These are phyloP conservation scores for Sorex araneus DNA, from an alignment of 2,113 vertebrate species.

Conservation along the genomic window DNA sequence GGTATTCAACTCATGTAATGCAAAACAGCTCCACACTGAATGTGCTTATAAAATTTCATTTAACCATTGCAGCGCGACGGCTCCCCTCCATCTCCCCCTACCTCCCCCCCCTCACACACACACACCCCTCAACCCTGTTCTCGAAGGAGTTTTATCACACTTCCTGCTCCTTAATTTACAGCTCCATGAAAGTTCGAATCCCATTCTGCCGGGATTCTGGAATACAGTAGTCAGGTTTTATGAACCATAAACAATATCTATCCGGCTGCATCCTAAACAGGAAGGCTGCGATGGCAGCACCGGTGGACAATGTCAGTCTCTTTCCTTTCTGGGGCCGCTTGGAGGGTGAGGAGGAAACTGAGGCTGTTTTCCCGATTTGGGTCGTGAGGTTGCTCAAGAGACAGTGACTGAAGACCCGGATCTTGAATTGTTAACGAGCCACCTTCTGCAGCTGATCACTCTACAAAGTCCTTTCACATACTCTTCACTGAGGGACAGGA, in stretches of 20 bases:
- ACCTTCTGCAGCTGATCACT: not conserved
- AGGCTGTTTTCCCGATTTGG: constrained; percentile 1
- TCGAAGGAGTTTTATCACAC: constrained; percentile 89
- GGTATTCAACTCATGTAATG: constrained; percentile 98
- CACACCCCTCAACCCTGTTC: constrained; percentile 86
- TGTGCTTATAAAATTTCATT: constrained; percentile 92
- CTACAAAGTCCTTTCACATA: not conserved
- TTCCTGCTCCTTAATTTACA: constrained; percentile 87
- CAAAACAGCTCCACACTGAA: constrained; percentile 93
- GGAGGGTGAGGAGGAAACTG: constrained; percentile 30
- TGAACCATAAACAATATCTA: constrained; percentile 90
- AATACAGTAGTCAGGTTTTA: constrained; percentile 90
- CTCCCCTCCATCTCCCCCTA: not conserved
- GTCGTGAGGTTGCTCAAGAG: not conserved
- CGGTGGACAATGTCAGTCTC: not conserved
- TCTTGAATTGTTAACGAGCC: not conserved
- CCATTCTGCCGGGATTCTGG: constrained; percentile 83
- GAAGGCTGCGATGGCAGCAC: constrained; percentile 83
- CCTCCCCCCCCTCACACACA: too few relatives aligned
- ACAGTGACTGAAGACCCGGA: not conserved
- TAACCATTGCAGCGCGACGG: constrained; percentile 90
- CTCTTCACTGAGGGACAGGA: constrained; percentile 38
- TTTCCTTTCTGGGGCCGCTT: not conserved
- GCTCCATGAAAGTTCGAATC: constrained; percentile 89
- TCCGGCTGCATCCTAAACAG: constrained; percentile 88